A percentile compares a stretch with the other conserved stretches of the same genome.
Evolutionary conservation across 2,888 invertebrate genomes (phyloP).

Genomic region (Megastigmus dorsalis): DNA sequence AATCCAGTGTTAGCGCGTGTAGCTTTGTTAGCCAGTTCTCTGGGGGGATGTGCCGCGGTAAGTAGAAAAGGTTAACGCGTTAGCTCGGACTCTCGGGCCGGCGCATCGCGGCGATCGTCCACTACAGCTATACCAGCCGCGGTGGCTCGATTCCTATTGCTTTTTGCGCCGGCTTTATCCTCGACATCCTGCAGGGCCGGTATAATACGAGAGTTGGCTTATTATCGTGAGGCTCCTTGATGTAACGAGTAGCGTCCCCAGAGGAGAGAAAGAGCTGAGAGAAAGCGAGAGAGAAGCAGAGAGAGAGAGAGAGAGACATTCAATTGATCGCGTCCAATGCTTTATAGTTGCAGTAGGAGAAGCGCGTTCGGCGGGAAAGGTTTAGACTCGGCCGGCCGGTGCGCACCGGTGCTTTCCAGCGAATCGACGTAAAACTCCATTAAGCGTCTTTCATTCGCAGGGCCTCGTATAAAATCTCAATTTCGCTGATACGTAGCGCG

Average conservation of each 20-base stretch:
- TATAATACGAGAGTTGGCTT: constrained; percentile 31
- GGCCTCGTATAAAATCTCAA: constrained; percentile 33
- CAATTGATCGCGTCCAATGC: constrained; percentile 41
- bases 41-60: too few relatives aligned
- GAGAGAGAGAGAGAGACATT: too few relatives aligned
- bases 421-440: constrained; percentile 37
- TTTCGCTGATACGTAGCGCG: constrained; percentile 11
- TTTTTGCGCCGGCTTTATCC: too few relatives aligned
- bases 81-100: constrained; percentile 3
- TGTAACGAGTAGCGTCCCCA: constrained; percentile 37
- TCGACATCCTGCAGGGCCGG: not conserved
- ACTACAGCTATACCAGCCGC: too few relatives aligned
- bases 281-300: too few relatives aligned
- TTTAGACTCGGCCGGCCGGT: not conserved
- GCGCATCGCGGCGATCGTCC: not conserved
- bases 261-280: too few relatives aligned
- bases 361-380: not conserved
- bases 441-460: constrained; percentile 40
- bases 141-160: constrained; percentile 24
- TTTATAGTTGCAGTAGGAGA: constrained; percentile 25
- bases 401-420: too few relatives aligned
- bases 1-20: too few relatives aligned
- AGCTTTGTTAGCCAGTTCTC: too few relatives aligned
- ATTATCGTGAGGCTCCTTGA: constrained; percentile 37
- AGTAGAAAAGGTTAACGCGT: constrained; percentile 7